Base-by-base conservation (phyloP, 2,113 vertebrate genomes). In the Nothocercus nigrocapillus region DNA sequence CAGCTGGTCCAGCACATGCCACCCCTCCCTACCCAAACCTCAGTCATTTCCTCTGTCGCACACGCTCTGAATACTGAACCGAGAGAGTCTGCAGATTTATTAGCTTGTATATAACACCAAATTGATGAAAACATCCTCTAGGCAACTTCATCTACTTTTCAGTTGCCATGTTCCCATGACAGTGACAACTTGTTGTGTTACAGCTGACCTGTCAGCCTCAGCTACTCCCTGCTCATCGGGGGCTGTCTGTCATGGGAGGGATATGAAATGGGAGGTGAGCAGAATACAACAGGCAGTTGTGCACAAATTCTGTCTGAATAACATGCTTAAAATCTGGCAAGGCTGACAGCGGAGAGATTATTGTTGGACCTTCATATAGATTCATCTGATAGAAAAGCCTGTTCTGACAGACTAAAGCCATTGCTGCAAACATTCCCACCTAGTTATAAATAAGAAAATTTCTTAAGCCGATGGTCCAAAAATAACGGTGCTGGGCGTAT, bases 131-230 rank as follows among this genome's bases (percentile, higher is more conserved):
- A 96, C 95, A 95, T 96, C 94, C 93, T 97, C 93, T 96, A 94
- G 94, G 96, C 96, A 96, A 96, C 94, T 97, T 95, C 96, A 93
- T 97, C 95, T 92, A 88, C 94, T 95, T 96, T 92, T 94, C 95
- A 93, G 94, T 96, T 97, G 95, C 95, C 95, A 92, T 95, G 95
- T 94, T 96, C 94, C 92, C 90, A 34, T 96, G 96, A 96, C 96
- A 97, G 96, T 97, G 96, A 97, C 96, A 97, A 97, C 96, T 96
- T 97, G 93, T 95, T 97, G 94, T 96, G 95, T 92, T 93, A 91
- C 94, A 96, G 94, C 92, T 96, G 96, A 96, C 94, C 96, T 97
- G 96, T 96, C 96, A 96, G 94, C 92, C 92, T 90, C 88, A 92
- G 95, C 95, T 96, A 28, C 85, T 96, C 94, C 94, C 95, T 79